Base-by-base conservation (phyloP, 1,140 invertebrate species). In the Eurosta solidaginis region DNA sequence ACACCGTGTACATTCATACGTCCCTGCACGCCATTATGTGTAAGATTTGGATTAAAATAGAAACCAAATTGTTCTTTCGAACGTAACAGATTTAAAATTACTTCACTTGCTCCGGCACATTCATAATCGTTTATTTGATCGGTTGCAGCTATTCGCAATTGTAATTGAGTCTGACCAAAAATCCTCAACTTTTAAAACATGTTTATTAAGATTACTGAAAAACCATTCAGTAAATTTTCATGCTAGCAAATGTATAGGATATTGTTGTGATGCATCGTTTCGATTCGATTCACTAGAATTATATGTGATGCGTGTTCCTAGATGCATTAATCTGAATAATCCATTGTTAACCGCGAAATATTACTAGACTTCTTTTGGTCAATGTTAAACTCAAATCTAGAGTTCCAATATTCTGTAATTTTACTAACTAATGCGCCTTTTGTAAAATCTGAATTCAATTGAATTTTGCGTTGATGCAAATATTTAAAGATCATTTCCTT, bases 211-310 rank as follows among this genome's bases (percentile, higher is more conserved):
- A 78, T 90, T 88, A 4, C 86, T 79, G 79, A 90, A 93, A 83
- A 92, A 93, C 92, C 92, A 93, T 74, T 88, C 81, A 0, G 86
- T 80, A 85, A 93, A 93, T 77, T 91, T 87, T 44, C 88, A 80
- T 1, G 90, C 90, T 73, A 92, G 82, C 27, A 83, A 40, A 79
- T 90, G 84, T 52, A 89, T 84, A 27, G 85, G 85, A 75, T 77
- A 85, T 2, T 78, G 33, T 78, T 40, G 17, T 73, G 17, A 42
- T 78, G 17, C 12, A 33, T 36, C 22, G 74, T 40, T 50, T 17
- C 10, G 7, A 1, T 20, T 6, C 10, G 12, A 76, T 81, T 78
- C 52, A 81, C 77, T 12, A 77, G 74, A 29, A 10, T 7, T 50
- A 25, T 36, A 75, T 52, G 29, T n/a, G 27, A 29, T 74, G 74